Conservation (phyloP, 2,888 invertebrate genomes). For the Leistus spinibarbis region DNA sequence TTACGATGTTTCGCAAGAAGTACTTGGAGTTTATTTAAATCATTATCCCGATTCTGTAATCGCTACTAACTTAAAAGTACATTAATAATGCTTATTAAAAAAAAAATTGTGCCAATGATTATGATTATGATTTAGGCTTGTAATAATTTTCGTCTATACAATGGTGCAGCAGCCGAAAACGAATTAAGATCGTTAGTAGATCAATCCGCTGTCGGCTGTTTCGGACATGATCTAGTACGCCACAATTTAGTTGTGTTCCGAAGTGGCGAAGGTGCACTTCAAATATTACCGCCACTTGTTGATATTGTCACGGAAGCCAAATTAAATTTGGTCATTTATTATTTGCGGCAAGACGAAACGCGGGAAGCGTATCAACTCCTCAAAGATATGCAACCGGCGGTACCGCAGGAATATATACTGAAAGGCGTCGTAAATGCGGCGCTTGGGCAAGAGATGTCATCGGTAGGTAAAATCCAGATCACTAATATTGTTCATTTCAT, state of each 20-base stretch:
- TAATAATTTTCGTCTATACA: constrained; percentile 84
- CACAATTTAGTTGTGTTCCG: constrained; percentile 96
- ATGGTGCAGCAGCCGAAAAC: constrained; percentile 92
- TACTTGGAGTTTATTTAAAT: constrained; percentile 90
- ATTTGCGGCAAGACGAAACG: constrained; percentile 87
- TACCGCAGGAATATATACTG: constrained; percentile 94
- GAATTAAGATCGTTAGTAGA: constrained; percentile 82
- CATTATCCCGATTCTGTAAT: constrained; percentile 92
- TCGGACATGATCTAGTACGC: constrained; percentile 89
- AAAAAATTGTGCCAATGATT: background rate
- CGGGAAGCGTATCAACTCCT: constrained; percentile 87
- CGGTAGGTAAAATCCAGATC: constrained; percentile 63
- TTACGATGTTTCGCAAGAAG: constrained; percentile 97
- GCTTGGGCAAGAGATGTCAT: constrained; percentile 89
- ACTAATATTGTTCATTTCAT: background rate
- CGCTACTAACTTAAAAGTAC: constrained; percentile 89
- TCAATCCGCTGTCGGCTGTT: constrained; percentile 73
- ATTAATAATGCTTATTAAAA: constrained; percentile 4
- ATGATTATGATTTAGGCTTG: constrained; percentile 63
- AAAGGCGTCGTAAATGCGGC: constrained; percentile 96
- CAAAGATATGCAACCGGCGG: constrained; percentile 90
- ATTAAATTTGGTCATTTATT: constrained; percentile 93
- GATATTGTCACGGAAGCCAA: constrained; percentile 97
- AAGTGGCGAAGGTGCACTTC: constrained; percentile 91
- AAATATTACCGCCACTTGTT: constrained; percentile 85